Evolutionary conservation across 2,888 invertebrate species (phyloP).

Genomic region (Podotricha telesiphe): DNA sequence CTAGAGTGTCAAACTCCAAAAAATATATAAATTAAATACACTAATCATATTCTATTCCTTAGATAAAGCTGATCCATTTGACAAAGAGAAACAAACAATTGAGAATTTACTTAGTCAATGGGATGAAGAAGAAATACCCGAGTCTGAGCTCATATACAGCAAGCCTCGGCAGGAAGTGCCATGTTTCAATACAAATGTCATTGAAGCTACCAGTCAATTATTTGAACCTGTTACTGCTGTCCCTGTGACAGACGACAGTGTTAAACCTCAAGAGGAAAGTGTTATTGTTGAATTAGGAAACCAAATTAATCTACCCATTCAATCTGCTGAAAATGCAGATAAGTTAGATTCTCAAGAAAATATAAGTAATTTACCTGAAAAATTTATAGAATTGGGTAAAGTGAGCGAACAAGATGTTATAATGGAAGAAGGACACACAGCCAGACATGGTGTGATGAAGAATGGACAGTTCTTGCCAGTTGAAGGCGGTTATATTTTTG

Average conservation of each 20-base stretch:
- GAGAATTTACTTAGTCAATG: conserved; percentile 76
- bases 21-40: too few relatives aligned
- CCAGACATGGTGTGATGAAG: conserved; percentile 56
- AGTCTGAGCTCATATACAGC: conserved; percentile 55
- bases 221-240: conserved; percentile 70
- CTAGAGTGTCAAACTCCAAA: too few relatives aligned
- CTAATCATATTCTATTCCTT: conserved; percentile 23
- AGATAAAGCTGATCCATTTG: conserved; percentile 75
- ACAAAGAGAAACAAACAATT: conserved; percentile 72
- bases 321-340: neutral
- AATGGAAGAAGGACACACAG: conserved; percentile 63
- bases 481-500: conserved; percentile 73
- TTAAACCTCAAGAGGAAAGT: conserved; percentile 57
- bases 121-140: conserved; percentile 76
- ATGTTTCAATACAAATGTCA: conserved; percentile 71
- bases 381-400: neutral
- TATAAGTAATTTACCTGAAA: neutral
- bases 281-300: conserved; percentile 65
- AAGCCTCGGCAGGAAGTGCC: conserved; percentile 57
- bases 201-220: conserved; percentile 70
- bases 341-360: neutral
- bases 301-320: conserved; percentile 28
- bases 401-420: conserved; percentile 55
- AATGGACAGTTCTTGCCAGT: conserved; percentile 68
- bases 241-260: conserved; percentile 54